Base-by-base conservation (phyloP, 2,888 invertebrate species). In the Clunio marinus region DNA sequence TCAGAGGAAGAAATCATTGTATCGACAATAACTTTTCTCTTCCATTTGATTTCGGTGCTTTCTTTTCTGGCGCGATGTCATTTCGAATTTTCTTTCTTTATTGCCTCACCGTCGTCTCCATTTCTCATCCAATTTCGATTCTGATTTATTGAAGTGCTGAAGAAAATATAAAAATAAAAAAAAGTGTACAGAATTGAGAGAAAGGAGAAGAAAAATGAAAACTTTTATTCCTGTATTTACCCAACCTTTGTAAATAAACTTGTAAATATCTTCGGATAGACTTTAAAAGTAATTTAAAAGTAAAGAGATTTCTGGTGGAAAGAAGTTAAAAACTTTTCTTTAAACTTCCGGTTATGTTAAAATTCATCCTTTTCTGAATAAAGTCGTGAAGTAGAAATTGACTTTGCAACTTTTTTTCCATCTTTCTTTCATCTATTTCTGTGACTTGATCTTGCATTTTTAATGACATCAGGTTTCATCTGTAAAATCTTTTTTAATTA, bases 271-370 rank as follows among this genome's bases (percentile, higher is more conserved):
- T 41, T 41, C 41, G 41, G 41, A 41, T 41, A 62, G 37, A 62
- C 41, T 62, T 41, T 13, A 41, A 62, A 62, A 62, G 62, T 62
- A 62, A 62, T 62, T 41, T 62, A 62, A 62, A 62, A 62, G 62
- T 59, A 20, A 32, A 13, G 59, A 17, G 27, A 24, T n/a, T 15
- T 59, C 2, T 59, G 1, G 13, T 17, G n/a, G 15, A 59, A 17
- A 24, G 46, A n/a, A n/a, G 46, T 15, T 46, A 3, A 45, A 45
- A 45, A 45, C 8, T 45, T 45, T 45, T 45, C 3, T 45, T 3
- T n/a, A 3, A 10, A 32, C 45, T 45, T 45, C 15, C 3, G 15
- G 8, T 15, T 45, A 4, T 55, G 22, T 45, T n/a, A n/a, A n/a
- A n/a, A n/a, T n/a, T n/a, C n/a, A n/a, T n/a, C 45, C 15, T 10